Conservation (phyloP, 1,140 invertebrate genomes). For the Heliconius melpomene region DNA sequence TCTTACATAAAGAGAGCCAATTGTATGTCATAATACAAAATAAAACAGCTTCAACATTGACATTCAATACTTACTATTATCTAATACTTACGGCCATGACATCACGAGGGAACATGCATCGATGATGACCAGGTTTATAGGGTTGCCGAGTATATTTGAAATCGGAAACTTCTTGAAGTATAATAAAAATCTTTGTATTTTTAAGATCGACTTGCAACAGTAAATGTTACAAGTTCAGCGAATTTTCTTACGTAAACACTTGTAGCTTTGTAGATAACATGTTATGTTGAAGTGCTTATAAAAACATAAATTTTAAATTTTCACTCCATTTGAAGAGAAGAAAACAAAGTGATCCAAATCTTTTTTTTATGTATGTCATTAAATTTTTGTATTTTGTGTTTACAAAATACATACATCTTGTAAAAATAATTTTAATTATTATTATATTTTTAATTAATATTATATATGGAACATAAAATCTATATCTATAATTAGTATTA, state of each 20-base stretch:
- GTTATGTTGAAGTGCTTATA: neutral
- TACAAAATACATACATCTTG: neutral
- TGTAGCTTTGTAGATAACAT: neutral
- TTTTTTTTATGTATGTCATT: neutral
- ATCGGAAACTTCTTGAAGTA: neutral
- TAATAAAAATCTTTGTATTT: neutral
- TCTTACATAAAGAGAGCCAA: neutral
- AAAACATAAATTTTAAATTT: neutral
- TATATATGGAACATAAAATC: too few relatives aligned
- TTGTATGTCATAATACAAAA: slow-evolving; percentile 21
- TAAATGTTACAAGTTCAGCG: neutral
- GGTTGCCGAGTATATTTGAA: neutral
- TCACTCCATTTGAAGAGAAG: neutral
- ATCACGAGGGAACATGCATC: slow-evolving; percentile 21
- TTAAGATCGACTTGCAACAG: neutral
- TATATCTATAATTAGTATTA: too few relatives aligned
- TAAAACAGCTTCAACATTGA: slow-evolving; percentile 6
- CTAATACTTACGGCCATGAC: slow-evolving; percentile 16
- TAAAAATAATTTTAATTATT: too few relatives aligned
- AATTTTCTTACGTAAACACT: too few relatives aligned
- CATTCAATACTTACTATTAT: slow-evolving; percentile 24
- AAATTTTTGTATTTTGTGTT: too few relatives aligned
- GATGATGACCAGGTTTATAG: neutral
- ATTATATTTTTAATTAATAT: too few relatives aligned
- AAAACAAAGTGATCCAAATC: neutral